Evolutionary conservation across 2,113 vertebrate species (phyloP), one percentile per base, ranked within the genome.

Genomic region (Lates calcarifer): DNA sequence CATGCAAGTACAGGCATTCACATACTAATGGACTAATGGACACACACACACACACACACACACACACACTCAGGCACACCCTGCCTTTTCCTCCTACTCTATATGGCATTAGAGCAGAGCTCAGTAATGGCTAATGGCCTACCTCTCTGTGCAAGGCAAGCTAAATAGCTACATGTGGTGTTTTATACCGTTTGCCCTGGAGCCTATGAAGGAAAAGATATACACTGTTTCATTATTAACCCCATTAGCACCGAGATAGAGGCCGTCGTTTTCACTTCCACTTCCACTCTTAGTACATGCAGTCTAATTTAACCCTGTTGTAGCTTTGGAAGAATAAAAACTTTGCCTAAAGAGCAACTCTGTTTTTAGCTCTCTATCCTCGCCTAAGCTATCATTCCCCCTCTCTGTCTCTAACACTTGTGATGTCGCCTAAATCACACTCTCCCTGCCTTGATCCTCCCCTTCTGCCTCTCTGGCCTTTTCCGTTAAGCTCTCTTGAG

Each of bases 151-250:
- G 37, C 83, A 62, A 57, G 71, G 75, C 82, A 35, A 87, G 87
- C 89, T 91, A 79, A 90, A 76, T 79, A 83, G 89, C 76, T 76
- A 57, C 66, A 58, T 63, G 77, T 71, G 12, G 45, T 37, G 60
- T 83, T 82, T 87, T 82, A 79, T 69, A 26, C 33, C 8, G 14
- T 72, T 58, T 81, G 57, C 81, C 82, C 62, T 11, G 74, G 41
- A 73, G 85, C 72, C 43, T 24, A 73, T 35, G 49, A 71, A 65
- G 57, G 69, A 76, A 77, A 63, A 77, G 24, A 72, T 58, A 74
- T 15, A 5, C 77, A 62, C 43, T 63, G 24, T 79, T 90, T 89
- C 43, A 80, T 89, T 88, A 91, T 94, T 93, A 92, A 91, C 88
- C 84, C 73, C 67, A 65, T 84, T 85, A 88, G 67, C 51, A 37